A percentile compares a stretch with the other conserved stretches of the same genome.
phyloP scores from a whole-genome alignment of 37 sponge, comb jelly and placozoan genomes.

The Diacarnus erythraeanus region DNA sequence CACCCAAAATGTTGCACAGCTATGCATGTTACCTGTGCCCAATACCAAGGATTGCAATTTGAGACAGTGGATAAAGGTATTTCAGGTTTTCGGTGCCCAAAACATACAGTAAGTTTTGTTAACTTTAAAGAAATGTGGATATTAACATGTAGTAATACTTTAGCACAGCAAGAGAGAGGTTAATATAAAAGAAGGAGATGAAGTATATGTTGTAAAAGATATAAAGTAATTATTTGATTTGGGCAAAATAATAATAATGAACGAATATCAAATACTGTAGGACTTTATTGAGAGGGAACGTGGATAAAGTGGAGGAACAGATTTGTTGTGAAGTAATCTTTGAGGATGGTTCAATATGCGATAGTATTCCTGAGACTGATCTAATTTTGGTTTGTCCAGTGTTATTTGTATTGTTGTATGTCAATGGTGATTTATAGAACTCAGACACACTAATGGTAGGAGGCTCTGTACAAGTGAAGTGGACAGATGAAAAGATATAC shows the following conservation, averaged over 20 bases:
- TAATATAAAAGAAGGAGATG: conserved; percentile 25
- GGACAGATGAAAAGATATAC: conserved; percentile 78
- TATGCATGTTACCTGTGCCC: conserved; percentile 90
- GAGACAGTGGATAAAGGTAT: neutral
- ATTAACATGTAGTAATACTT: too few species aligned
- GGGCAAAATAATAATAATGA: neutral
- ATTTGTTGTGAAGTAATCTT: conserved; percentile 72
- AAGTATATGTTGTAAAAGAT: conserved; percentile 19
- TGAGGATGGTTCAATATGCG: conserved; percentile 87
- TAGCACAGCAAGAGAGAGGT: conserved; percentile 5
- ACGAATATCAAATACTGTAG: neutral
- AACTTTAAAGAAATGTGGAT: conserved; percentile 7
- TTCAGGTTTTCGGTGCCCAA: conserved; percentile 44
- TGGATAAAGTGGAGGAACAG: conserved; percentile 17
- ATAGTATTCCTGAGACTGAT: conserved; percentile 55
- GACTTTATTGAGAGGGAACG: conserved; percentile 16
- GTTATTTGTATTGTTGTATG: too few species aligned
- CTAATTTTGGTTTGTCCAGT: conserved; percentile 10
- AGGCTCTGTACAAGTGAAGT: conserved; percentile 54
- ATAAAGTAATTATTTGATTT: neutral
- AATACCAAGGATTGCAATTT: conserved; percentile 45
- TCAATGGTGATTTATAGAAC: conserved; percentile 1
- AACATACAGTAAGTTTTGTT: conserved; percentile 20
- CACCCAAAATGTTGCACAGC: conserved; percentile 57
- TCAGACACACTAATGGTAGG: conserved; percentile 34